Evolutionary conservation across 2,113 vertebrate genomes (phyloP).

Genomic region (Castor canadensis): DNA sequence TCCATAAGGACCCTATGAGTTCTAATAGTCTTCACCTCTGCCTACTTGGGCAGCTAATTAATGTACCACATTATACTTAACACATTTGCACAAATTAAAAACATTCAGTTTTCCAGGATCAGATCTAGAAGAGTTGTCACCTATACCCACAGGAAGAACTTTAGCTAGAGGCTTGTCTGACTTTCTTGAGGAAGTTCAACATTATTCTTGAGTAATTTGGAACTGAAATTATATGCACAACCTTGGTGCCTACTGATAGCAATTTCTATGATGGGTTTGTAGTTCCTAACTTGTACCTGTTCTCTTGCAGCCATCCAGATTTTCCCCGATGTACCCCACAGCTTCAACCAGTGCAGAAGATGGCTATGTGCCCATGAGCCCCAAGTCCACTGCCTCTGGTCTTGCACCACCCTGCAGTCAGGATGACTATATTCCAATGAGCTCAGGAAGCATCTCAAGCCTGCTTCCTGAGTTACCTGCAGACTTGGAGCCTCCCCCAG

Average conservation of each 20-base stretch:
- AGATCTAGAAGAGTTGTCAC: background rate
- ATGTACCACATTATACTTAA: background rate
- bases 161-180: background rate
- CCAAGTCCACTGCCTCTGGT: constrained; percentile 81
- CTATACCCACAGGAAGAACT: background rate
- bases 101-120: background rate
- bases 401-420: constrained; percentile 74
- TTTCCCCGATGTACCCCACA: constrained; percentile 77
- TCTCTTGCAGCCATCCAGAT: constrained; percentile 82
- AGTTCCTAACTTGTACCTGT: background rate
- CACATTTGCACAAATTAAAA: background rate
- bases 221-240: background rate
- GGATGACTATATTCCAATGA: constrained; percentile 97
- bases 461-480: constrained; percentile 82
- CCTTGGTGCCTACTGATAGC: background rate
- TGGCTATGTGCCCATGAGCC: constrained; percentile 93
- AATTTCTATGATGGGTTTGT: background rate
- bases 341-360: constrained; percentile 83
- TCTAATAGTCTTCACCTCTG: background rate
- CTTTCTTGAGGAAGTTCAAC: background rate
- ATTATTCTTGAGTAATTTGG: background rate
- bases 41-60: background rate
- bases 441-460: constrained; percentile 83
- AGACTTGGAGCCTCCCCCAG: constrained; percentile 91
- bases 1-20: background rate